phyloP scores from a whole-genome alignment of 2,113 vertebrate species.

The Promerops cafer region DNA sequence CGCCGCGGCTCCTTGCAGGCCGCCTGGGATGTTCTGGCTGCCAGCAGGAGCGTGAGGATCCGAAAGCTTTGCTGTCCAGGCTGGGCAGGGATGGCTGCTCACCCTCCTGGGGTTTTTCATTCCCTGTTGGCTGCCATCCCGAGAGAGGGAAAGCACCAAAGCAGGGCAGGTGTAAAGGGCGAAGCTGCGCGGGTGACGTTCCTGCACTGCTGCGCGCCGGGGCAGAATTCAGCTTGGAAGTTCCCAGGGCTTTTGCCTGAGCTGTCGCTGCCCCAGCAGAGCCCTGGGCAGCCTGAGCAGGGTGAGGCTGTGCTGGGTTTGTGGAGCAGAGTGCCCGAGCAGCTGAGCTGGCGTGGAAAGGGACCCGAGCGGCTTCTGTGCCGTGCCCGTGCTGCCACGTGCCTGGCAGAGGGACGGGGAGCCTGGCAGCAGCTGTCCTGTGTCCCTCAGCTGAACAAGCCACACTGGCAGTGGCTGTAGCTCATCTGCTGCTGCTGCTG shows the following conservation, averaged over 20 bases:
- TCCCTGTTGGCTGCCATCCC: neutral
- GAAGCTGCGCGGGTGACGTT: fast-evolving
- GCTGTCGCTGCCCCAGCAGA: neutral
- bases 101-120: fast-evolving
- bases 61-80: neutral
- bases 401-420: conserved; percentile 6
- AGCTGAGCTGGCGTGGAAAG: fast-evolving
- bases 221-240: neutral
- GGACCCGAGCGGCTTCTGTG: neutral
- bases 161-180: neutral
- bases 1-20: neutral
- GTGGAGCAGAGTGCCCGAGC: neutral
- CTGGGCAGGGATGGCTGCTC: fast-evolving
- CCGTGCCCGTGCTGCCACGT: neutral
- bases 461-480: neutral
- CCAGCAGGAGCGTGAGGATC: neutral
- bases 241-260: neutral
- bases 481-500: neutral
- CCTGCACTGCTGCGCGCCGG: fast-evolving
- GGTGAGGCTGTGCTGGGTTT: neutral
- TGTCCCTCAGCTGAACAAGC: neutral
- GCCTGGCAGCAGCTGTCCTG: neutral
- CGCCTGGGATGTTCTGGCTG: fast-evolving
- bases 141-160: neutral
- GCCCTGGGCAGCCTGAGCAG: neutral